Conservation (phyloP, 2,797 vertebrate genomes). For the Gobionotothen gibberifrons region DNA sequence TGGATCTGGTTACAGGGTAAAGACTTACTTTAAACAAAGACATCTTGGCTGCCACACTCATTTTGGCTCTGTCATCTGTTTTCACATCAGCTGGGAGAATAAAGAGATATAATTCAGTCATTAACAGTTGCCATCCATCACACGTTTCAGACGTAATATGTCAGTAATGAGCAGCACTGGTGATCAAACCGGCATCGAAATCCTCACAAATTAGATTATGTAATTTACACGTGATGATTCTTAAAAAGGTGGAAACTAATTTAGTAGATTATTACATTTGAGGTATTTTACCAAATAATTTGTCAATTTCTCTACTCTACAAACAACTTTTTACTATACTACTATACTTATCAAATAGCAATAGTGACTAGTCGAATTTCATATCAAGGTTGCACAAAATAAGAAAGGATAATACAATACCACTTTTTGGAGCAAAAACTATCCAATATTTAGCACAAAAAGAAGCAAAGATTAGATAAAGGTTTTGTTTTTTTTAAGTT, state of each 20-base stretch:
- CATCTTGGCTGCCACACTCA: slow-evolving; percentile 90
- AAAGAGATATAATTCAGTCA: slow-evolving; percentile 34
- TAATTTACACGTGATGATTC: not conserved
- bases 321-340: not conserved
- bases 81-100: slow-evolving; percentile 80
- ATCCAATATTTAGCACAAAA: not conserved
- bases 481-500: no score
- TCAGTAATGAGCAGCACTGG: not conserved
- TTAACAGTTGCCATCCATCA: not conserved
- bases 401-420: no score
- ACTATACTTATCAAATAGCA: not conserved
- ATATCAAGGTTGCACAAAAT: not conserved
- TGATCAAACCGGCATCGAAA: slow-evolving; percentile 1
- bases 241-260: not conserved
- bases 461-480: not conserved
- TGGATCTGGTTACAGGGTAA: slow-evolving; percentile 43
- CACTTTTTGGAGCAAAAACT: not conserved
- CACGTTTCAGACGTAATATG: not conserved
- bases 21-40: slow-evolving; percentile 85
- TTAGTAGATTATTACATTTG: no score
- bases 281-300: no score
- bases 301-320: no score
- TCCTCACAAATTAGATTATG: no score
- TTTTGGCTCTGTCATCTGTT: slow-evolving; percentile 85
- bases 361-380: not conserved